Evolutionary conservation across 2,888 invertebrate species (phyloP).

Genomic region (Periphyllus acericola): DNA sequence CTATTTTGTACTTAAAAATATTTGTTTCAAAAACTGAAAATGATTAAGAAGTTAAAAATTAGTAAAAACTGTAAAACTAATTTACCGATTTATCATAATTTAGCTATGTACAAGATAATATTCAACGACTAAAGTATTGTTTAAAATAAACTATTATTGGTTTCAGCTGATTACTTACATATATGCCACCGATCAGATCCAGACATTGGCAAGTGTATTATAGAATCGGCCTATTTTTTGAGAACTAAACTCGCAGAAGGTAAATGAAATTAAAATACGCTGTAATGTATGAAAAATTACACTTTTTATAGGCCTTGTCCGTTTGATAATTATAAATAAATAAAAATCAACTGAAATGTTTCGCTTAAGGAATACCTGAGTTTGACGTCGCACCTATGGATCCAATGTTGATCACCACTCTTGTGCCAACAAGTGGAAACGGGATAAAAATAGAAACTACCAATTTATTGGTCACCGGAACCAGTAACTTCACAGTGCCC

Average conservation of each 20-base stretch:
- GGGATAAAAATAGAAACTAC: slow-evolving; percentile 70
- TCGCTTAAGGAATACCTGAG: slow-evolving; percentile 70
- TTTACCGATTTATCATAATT: no score
- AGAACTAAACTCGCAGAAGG: slow-evolving; percentile 70
- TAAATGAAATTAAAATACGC: neutral
- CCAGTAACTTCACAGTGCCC: slow-evolving; percentile 73
- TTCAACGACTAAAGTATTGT: neutral
- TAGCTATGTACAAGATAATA: no score
- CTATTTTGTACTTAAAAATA: no score
- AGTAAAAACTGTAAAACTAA: no score
- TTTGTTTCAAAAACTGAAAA: no score
- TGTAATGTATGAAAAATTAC: neutral
- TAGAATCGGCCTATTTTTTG: slow-evolving; percentile 71
- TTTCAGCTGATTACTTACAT: slow-evolving; percentile 65
- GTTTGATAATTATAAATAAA: no score
- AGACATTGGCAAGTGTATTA: slow-evolving; percentile 76
- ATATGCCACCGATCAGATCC: slow-evolving; percentile 65
- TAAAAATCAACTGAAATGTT: neutral
- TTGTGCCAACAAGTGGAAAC: slow-evolving; percentile 70
- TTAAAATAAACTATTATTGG: slow-evolving; percentile 63
- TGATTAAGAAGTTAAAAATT: no score
- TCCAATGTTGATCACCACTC: slow-evolving; percentile 72
- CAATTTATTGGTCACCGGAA: slow-evolving; percentile 74
- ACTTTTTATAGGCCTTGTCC: no score
- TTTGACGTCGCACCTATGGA: slow-evolving; percentile 76